Evolutionary conservation across 2,113 vertebrate genomes (phyloP), one percentile per base, ranked within the genome.

Genomic region (Cinclus cinclus): DNA sequence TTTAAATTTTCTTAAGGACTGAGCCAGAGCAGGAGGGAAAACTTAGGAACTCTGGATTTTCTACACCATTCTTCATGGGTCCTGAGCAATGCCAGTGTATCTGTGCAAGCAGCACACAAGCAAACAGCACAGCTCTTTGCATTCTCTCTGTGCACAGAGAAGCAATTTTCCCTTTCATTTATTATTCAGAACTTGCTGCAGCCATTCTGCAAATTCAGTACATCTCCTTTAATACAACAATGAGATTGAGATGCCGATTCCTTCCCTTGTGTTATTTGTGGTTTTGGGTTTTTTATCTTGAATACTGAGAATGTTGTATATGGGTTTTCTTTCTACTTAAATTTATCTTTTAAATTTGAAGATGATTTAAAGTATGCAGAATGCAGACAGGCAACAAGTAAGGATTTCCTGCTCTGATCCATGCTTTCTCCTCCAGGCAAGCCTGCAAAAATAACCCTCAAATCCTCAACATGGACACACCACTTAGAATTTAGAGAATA

Each of bases 161-260:
- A 84, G 77, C 73, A 83, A 86, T 92, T 94, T 97, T 89, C 87
- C 73, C 53, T 93, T 85, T 95, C 95, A 97, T 97, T 94, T 89
- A 97, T 96, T 95, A 94, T 97, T 98, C 94, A 97, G 94, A 92
- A 94, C 95, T 95, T 97, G 92, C 78, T 90, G 76, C 83, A 96
- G 87, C 88, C 91, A 70, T 90, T 93, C 88, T 28, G 71, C 81
- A 96, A 97, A 96, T 95, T 92, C 92, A 77, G 70, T 91, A 71
- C 71, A 81, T 96, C 74, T 94, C 80, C 89, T 94, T 93, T 77
- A 95, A 94, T 46, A 86, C 95, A 97, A 96, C 75, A 31, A 96
- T 96, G 96, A 98, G 97, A 98, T 68, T 95, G 96, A 97, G 97
- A 97, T 95, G 96, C 95, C 97, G 96, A 97, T 95, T 93, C 85